phyloP scores from a whole-genome alignment of 2,113 vertebrate species.

The Sturnus vulgaris region DNA sequence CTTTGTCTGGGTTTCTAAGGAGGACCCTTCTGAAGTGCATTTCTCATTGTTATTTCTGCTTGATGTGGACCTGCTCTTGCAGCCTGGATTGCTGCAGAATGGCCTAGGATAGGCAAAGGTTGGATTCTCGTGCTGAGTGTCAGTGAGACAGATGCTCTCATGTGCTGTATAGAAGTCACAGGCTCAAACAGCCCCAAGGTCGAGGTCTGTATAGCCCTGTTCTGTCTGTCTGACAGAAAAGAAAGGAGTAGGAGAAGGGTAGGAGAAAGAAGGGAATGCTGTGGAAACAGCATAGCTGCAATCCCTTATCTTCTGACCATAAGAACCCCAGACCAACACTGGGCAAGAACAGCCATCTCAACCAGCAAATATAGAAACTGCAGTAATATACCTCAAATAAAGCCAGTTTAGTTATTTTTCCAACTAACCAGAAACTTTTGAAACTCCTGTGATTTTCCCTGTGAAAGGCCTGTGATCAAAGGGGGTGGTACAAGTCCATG shows the following conservation, averaged over 20 bases:
- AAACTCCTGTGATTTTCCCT: background rate
- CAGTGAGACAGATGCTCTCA: background rate
- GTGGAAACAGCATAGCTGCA: background rate
- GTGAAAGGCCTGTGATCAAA: background rate
- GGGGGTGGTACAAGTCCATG: rapidly evolving
- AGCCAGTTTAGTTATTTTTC: background rate
- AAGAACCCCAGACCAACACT: rapidly evolving
- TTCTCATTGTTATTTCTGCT: background rate
- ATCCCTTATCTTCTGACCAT: background rate
- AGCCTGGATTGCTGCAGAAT: background rate
- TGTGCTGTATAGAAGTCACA: background rate
- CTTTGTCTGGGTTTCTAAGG: background rate
- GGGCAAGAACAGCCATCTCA: background rate
- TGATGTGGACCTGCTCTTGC: background rate
- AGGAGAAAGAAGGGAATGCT: background rate
- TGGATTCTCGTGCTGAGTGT: background rate
- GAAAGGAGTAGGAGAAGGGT: background rate
- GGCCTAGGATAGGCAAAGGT: background rate
- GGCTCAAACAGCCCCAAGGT: background rate
- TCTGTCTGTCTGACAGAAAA: background rate
- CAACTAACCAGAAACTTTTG: background rate
- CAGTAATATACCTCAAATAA: background rate
- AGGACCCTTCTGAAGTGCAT: background rate
- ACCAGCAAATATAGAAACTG: background rate
- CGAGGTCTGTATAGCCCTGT: background rate